Percentiles rank a stretch among this genome's conserved stretches.
phyloP scores from a whole-genome alignment of 30 jellyfish, hydroid and myxozoan species.

The Catostylus mosaicus region DNA sequence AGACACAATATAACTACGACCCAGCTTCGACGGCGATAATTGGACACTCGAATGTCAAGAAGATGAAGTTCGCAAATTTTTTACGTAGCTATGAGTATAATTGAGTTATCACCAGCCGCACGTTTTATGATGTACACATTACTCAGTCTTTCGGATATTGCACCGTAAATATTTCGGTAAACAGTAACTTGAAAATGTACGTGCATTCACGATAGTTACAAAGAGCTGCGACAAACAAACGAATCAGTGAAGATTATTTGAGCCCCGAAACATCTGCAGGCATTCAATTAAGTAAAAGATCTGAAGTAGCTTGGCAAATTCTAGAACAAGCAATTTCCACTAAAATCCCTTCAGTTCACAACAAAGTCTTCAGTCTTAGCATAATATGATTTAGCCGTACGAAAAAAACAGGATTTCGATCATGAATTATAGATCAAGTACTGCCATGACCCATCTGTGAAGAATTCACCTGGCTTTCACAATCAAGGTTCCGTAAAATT shows the following conservation, averaged over 20 bases:
- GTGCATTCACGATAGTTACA: neutral
- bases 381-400: constrained; percentile 26
- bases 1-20: no score
- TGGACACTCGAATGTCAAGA: no score
- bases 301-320: neutral
- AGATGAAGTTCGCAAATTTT: no score
- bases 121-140: neutral
- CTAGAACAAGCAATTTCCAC: constrained; percentile 5
- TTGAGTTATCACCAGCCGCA: no score
- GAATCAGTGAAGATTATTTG: neutral
- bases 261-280: constrained; percentile 6
- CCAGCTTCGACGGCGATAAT: no score
- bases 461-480: constrained; percentile 11
- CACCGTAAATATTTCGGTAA: constrained; percentile 2
- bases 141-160: neutral
- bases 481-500: neutral
- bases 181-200: neutral
- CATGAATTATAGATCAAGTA: constrained; percentile 15
- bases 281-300: neutral
- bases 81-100: no score
- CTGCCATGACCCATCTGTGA: constrained; percentile 18
- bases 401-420: constrained; percentile 45
- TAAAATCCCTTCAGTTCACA: constrained; percentile 15
- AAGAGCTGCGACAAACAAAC: constrained; percentile 13
- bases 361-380: constrained; percentile 20